Evolutionary conservation across 1,140 invertebrate genomes (phyloP).

Genomic region (Temnothorax longispinosus): DNA sequence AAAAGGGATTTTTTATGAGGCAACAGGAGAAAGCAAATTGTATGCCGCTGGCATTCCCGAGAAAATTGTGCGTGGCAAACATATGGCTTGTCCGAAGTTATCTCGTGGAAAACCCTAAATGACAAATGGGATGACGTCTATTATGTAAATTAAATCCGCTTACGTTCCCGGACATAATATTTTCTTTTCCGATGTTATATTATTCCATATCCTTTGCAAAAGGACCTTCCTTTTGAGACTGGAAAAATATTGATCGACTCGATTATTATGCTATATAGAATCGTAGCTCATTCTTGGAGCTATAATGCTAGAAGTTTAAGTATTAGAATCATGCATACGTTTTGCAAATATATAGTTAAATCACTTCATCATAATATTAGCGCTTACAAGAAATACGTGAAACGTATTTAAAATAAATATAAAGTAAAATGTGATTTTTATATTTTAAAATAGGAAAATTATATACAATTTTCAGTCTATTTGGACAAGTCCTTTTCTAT

Average conservation of each 20-base stretch:
- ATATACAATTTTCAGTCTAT: neutral
- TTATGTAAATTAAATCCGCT: slow-evolving; percentile 18
- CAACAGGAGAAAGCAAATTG: neutral
- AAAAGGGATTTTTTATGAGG: neutral
- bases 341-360: neutral
- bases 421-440: neutral
- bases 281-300: neutral
- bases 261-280: neutral
- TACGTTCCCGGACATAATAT: neutral
- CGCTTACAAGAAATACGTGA: too few relatives aligned
- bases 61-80: slow-evolving; percentile 27
- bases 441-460: neutral
- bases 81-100: slow-evolving; percentile 11
- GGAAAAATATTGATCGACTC: neutral
- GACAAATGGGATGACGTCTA: slow-evolving; percentile 38
- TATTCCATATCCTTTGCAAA: slow-evolving; percentile 1
- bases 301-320: neutral
- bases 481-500: neutral
- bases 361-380: neutral
- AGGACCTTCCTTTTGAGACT: neutral
- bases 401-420: neutral
- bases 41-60: neutral
- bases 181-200: neutral
- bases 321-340: neutral
- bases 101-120: neutral